Evolutionary conservation across 2,113 vertebrate genomes (phyloP).

Genomic region (Acrocephalus arundinaceus): DNA sequence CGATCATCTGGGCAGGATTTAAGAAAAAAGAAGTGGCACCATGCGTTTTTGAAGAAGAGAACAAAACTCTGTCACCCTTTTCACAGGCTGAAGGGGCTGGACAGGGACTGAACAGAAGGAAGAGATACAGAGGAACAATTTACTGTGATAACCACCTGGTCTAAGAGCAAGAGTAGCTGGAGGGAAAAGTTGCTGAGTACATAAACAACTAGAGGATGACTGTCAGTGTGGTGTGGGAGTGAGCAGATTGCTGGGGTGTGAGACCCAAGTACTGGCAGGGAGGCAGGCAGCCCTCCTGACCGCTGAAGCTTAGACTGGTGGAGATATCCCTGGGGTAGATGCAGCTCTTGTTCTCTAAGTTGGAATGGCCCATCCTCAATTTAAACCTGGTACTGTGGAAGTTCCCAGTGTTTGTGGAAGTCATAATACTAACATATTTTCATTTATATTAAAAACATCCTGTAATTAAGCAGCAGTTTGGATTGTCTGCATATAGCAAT

Average conservation of each 20-base stretch:
- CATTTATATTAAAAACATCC: neutral
- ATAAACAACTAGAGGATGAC: neutral
- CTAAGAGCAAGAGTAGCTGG: neutral
- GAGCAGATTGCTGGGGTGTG: no score
- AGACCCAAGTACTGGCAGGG: accelerated
- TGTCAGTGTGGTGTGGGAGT: neutral
- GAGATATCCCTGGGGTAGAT: neutral
- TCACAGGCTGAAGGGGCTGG: neutral
- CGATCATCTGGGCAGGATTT: neutral
- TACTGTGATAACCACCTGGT: neutral
- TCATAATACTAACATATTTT: neutral
- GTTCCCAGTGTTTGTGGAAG: neutral
- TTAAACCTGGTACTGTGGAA: neutral
- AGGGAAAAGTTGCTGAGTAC: neutral
- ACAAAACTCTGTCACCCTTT: neutral
- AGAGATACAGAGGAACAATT: neutral
- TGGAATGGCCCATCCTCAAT: neutral
- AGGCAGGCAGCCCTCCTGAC: neutral
- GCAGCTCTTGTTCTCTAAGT: neutral
- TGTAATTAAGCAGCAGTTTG: neutral
- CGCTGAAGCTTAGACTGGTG: neutral
- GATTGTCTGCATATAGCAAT: neutral
- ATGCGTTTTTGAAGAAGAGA: neutral
- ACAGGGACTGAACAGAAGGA: neutral
- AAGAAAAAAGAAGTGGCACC: neutral